These are phyloP conservation scores for Anthonomus grandis DNA, from an alignment of 1,140 invertebrate species.

Conservation along the genomic window DNA sequence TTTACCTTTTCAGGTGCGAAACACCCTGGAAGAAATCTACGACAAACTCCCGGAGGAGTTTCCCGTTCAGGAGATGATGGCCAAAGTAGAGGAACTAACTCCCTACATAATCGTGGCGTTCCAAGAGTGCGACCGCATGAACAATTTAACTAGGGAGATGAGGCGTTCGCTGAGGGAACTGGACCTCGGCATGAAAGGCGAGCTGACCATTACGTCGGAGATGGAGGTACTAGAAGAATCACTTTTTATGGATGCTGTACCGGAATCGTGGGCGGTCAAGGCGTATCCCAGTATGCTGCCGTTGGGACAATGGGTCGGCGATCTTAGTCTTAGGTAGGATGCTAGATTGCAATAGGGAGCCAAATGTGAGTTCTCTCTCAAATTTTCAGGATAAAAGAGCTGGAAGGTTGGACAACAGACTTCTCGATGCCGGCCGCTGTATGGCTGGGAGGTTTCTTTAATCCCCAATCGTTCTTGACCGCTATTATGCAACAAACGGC, in stretches of 20 bases:
- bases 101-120: constrained; percentile 91
- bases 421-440: constrained; percentile 80
- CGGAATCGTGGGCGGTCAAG: constrained; percentile 74
- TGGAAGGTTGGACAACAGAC: constrained; percentile 76
- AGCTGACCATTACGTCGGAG: constrained; percentile 86
- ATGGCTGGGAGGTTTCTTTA: constrained; percentile 94
- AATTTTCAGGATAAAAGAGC: constrained; percentile 65
- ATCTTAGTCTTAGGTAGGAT: constrained; percentile 59
- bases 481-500: constrained; percentile 97
- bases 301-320: constrained; percentile 84
- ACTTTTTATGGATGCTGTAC: constrained; percentile 84
- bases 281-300: constrained; percentile 88
- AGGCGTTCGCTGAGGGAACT: constrained; percentile 79
- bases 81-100: constrained; percentile 83
- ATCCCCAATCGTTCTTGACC: constrained; percentile 94
- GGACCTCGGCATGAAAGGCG: constrained; percentile 72
- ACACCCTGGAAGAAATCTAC: constrained; percentile 79
- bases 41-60: constrained; percentile 89
- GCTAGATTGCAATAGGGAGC: too few relatives aligned
- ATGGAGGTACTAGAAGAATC: constrained; percentile 87
- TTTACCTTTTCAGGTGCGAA: constrained; percentile 72
- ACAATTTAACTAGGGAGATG: constrained; percentile 77
- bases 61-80: constrained; percentile 81
- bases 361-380: too few relatives aligned
- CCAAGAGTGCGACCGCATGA: constrained; percentile 96